A percentile compares a stretch with the other conserved stretches of the same genome.
phyloP scores from a whole-genome alignment of 2,888 invertebrate genomes.

The Aromia moschata region DNA sequence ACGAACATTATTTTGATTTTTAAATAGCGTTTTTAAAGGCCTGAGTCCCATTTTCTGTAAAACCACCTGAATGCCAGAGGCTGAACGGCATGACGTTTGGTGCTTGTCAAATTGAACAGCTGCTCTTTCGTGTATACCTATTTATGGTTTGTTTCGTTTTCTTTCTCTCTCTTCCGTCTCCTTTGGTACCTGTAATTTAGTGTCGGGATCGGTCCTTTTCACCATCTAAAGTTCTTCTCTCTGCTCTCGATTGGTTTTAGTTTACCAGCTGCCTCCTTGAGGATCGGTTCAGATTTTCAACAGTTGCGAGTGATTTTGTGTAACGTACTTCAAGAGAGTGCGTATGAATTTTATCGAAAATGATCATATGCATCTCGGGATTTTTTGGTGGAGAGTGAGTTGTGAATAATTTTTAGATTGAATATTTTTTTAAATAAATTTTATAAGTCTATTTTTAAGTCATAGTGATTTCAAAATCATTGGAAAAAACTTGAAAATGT shows the following conservation, averaged over 20 bases:
- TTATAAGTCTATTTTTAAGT: no score
- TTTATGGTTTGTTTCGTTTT: slow-evolving; percentile 39
- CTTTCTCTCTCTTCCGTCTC: slow-evolving; percentile 33
- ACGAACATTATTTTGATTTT: no score
- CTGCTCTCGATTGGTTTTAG: slow-evolving; percentile 51
- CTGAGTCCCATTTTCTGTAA: not conserved
- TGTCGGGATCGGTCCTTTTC: slow-evolving; percentile 50
- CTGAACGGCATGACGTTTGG: slow-evolving; percentile 30
- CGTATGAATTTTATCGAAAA: slow-evolving; percentile 50
- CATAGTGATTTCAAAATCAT: no score
- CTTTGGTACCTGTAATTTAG: slow-evolving; percentile 59
- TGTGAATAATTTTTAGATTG: no score
- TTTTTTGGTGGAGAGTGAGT: slow-evolving; percentile 68
- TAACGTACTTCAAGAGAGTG: slow-evolving; percentile 39
- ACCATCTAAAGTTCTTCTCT: slow-evolving; percentile 47
- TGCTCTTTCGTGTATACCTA: slow-evolving; percentile 43
- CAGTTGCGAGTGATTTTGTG: slow-evolving; percentile 26
- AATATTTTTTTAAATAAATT: no score
- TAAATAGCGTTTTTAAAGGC: not conserved
- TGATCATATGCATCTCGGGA: slow-evolving; percentile 71
- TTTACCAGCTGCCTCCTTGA: slow-evolving; percentile 57
- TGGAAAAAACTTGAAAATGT: no score
- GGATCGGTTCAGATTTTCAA: slow-evolving; percentile 40
- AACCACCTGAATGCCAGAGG: slow-evolving; percentile 29
- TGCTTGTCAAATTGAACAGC: slow-evolving; percentile 47